phyloP scores from a whole-genome alignment of 2,113 vertebrate genomes.

The Chlamydotis undulata region DNA sequence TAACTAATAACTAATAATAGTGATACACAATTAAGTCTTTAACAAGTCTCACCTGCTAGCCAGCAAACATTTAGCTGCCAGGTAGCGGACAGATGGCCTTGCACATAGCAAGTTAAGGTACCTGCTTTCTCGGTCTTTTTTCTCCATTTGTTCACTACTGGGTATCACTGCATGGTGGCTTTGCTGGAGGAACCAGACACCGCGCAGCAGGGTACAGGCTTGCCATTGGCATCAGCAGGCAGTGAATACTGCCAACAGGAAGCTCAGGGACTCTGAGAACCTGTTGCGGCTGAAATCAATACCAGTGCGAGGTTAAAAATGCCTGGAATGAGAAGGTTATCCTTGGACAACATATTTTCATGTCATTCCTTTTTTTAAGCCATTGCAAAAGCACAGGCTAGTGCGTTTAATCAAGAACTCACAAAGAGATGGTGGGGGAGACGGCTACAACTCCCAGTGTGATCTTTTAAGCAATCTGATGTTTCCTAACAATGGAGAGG shows the following conservation, averaged over 20 bases:
- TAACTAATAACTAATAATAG: neutral
- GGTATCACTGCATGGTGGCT: neutral
- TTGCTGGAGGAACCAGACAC: conserved; percentile 29
- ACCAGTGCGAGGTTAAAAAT: conserved; percentile 14
- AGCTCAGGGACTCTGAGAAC: conserved; percentile 19
- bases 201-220: accelerated
- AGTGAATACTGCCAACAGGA: conserved; percentile 5
- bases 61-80: conserved; percentile 14
- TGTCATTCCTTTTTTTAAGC: neutral
- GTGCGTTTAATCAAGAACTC: neutral
- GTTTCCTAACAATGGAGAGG: neutral
- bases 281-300: conserved; percentile 60
- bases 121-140: neutral
- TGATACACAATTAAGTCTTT: neutral
- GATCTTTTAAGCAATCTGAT: neutral
- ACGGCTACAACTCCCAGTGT: neutral
- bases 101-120: neutral
- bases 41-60: neutral
- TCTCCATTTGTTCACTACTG: neutral
- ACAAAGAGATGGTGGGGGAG: neutral
- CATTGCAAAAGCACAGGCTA: neutral
- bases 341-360: conserved; percentile 31
- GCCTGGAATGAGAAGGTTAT: neutral
- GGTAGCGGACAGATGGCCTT: conserved; percentile 41
- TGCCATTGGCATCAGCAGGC: conserved; percentile 9